These are phyloP conservation scores for Nymphalis c-album DNA, from an alignment of 2,888 invertebrate species.

Conservation along the genomic window DNA sequence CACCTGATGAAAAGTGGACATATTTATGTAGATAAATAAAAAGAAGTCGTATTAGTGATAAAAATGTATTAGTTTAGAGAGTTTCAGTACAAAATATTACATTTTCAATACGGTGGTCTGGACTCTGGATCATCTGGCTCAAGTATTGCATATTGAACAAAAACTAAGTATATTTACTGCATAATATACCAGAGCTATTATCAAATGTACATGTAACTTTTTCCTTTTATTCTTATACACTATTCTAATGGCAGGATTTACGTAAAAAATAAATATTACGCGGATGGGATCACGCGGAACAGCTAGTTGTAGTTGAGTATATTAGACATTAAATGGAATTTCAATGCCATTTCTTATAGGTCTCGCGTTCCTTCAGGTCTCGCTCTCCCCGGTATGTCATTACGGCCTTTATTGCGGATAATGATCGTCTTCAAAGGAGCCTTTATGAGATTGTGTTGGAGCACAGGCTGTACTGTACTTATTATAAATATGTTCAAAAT, in stretches of 20 bases:
- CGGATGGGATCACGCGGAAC: too few relatives aligned
- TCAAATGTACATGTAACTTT: too few relatives aligned
- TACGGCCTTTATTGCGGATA: constrained; percentile 17
- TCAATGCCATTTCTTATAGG: constrained; percentile 11
- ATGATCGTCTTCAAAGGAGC: constrained; percentile 15
- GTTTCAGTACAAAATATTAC: constrained; percentile 97
- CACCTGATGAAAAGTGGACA: too few relatives aligned
- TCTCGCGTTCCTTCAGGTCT: constrained; percentile 26
- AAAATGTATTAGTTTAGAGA: constrained; percentile 53
- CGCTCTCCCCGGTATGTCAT: constrained; percentile 22
- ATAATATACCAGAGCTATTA: too few relatives aligned
- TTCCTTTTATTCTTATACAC: too few relatives aligned
- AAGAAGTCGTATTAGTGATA: too few relatives aligned
- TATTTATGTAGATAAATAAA: too few relatives aligned
- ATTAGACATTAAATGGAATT: not conserved
- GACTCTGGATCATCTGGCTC: constrained; percentile 94
- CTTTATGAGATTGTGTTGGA: constrained; percentile 13
- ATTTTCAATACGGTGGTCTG: constrained; percentile 97
- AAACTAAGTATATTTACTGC: too few relatives aligned
- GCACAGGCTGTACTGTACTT: not conserved
- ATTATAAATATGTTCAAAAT: not conserved
- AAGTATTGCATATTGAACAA: constrained; percentile 85
- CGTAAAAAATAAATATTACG: too few relatives aligned
- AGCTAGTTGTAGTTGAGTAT: too few relatives aligned
- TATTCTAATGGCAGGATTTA: too few relatives aligned